phyloP scores from a whole-genome alignment of 2,797 vertebrate species.

The Siniperca scherzeri region DNA sequence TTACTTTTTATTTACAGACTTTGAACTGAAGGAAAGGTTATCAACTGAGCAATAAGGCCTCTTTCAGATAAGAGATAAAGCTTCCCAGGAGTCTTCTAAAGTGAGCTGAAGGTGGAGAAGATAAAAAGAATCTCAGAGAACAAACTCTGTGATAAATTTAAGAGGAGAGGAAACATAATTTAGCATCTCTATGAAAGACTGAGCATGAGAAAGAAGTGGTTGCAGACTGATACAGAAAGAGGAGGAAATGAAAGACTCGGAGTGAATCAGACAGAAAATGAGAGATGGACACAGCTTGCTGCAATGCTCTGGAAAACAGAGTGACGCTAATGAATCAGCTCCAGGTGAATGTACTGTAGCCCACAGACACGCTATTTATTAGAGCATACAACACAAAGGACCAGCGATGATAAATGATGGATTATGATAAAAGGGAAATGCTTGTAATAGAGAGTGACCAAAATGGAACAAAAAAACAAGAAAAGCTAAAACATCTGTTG shows the following conservation, averaged over 20 bases:
- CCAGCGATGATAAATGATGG: conserved; percentile 16
- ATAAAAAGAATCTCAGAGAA: conserved; percentile 22
- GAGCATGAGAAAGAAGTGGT: neutral
- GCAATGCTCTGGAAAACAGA: conserved; percentile 29
- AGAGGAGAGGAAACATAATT: conserved; percentile 12
- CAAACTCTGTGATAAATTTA: conserved; percentile 25
- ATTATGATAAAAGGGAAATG: conserved; percentile 8
- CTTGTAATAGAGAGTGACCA: neutral
- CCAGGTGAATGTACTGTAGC: conserved; percentile 23
- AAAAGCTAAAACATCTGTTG: neutral
- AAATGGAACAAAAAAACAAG: conserved; percentile 3
- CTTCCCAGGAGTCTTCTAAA: conserved; percentile 40
- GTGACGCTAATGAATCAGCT: conserved; percentile 24
- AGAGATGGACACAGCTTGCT: conserved; percentile 8
- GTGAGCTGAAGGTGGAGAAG: conserved; percentile 39
- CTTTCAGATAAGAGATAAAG: conserved; percentile 47
- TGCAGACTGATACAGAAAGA: conserved; percentile 1
- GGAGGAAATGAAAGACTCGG: conserved; percentile 18
- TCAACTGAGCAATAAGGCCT: conserved; percentile 30
- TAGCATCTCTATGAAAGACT: conserved; percentile 27
- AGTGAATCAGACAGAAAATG: conserved; percentile 15
- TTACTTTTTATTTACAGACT: conserved; percentile 39
- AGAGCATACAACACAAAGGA: conserved; percentile 11
- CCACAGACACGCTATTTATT: conserved; percentile 26
- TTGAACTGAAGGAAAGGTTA: conserved; percentile 46